Evolutionary conservation across 92 coral and sea anemone species (phyloP).

Genomic region (Galaxea fascicularis): DNA sequence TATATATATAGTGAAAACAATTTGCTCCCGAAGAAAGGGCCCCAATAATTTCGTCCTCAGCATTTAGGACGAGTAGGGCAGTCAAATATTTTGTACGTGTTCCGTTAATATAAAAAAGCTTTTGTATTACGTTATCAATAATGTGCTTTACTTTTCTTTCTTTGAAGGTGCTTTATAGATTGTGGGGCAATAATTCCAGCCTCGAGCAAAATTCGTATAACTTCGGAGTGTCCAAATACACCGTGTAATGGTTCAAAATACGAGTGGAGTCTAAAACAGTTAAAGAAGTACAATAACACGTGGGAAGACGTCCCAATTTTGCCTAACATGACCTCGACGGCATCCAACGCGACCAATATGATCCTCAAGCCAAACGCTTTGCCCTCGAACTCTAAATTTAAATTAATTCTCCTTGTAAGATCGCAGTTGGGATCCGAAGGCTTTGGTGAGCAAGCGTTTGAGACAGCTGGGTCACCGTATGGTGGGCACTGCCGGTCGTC

Average conservation of each 20-base stretch:
- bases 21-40: too few relatives aligned
- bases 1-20: too few relatives aligned
- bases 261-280: constrained; percentile 4
- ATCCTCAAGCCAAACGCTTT: constrained; percentile 1
- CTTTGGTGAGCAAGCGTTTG: background rate
- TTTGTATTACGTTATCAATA: too few relatives aligned
- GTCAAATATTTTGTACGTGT: too few relatives aligned
- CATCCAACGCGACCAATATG: background rate
- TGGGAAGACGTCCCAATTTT: constrained; percentile 3
- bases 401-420: background rate
- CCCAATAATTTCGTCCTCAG: too few relatives aligned
- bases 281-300: background rate
- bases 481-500: constrained; percentile 5
- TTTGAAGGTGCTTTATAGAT: constrained; percentile 12
- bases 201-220: constrained; percentile 3
- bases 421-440: background rate
- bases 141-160: too few relatives aligned
- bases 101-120: too few relatives aligned
- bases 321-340: constrained; percentile 8
- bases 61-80: too few relatives aligned
- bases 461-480: constrained; percentile 8
- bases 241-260: constrained; percentile 10
- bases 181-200: constrained; percentile 12
- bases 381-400: background rate
- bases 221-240: constrained; percentile 16